Evolutionary conservation across 2,113 vertebrate genomes (phyloP), one percentile per base, ranked within the genome.

Genomic region (Lamprotornis superbus): DNA sequence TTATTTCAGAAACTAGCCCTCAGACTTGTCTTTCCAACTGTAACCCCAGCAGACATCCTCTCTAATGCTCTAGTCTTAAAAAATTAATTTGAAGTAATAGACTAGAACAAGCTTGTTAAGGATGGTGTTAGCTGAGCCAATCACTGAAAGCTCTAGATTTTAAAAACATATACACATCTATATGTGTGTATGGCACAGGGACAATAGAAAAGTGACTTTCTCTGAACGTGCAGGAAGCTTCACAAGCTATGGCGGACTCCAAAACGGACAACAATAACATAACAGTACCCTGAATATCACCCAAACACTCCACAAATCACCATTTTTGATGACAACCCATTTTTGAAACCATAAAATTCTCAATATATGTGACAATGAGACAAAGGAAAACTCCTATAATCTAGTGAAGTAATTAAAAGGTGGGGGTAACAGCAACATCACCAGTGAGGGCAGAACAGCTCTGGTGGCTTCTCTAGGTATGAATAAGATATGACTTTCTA

Each of bases 41-140:
- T 44, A 93, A 77, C 74, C 94, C 86, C 95, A 93, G 85, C 15
- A 95, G 94, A 83, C 77, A 63, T 79, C 67, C 74, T 95, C 87
- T 90, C 92, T 82, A 96, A 91, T 90, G 93, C 64, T 81, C 70
- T 60, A 61, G 55, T 65, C 90, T 95, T 97, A 87, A 96, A 97
- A 97, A 87, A 96, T 95, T 95, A 85, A 96, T 96, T 93, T 95
- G 90, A 90, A 94, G 90, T 95, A 95, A 95, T 94, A 93, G 91
- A 91, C 78, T 94, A 90, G 94, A 96, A 68, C 89, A 95, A 94
- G 86, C 80, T 90, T 95, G 91, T 95, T 90, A 96, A 87, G 70
- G 40, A 85, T 95, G 90, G 71, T 92, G 85, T 76, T 76, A 71
- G 71, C 87, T 13, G 4, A 93, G 50, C 63, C 92, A 83, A 27